These are phyloP conservation scores for Dusona sp. DNA, from an alignment of 2,888 invertebrate genomes.

Conservation along the genomic window DNA sequence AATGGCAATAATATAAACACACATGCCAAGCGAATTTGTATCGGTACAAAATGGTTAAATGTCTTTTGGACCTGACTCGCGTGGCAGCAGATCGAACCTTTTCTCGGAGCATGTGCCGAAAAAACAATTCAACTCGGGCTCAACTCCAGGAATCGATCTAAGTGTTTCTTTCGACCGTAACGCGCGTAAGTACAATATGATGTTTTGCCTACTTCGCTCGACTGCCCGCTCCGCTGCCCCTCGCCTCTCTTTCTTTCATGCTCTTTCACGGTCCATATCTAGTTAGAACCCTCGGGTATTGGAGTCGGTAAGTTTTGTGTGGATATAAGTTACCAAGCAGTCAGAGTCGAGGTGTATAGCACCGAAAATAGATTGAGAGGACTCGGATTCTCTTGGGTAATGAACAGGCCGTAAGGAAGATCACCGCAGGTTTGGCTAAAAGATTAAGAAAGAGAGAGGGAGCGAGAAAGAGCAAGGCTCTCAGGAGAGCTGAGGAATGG, in stretches of 20 bases:
- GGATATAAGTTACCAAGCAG: slow-evolving; percentile 17
- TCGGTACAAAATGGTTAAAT: slow-evolving; percentile 3
- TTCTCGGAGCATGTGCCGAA: slow-evolving; percentile 1
- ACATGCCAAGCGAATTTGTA: not conserved
- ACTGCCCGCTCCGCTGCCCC: not conserved
- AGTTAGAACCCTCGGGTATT: slow-evolving; percentile 5
- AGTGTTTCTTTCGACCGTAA: slow-evolving; percentile 20
- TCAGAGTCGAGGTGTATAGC: not conserved
- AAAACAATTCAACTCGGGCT: slow-evolving; percentile 1
- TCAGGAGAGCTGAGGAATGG: slow-evolving; percentile 66
- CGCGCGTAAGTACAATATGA: slow-evolving; percentile 45
- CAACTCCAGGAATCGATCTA: slow-evolving; percentile 32
- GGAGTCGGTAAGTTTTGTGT: not conserved
- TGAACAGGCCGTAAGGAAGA: slow-evolving; percentile 13
- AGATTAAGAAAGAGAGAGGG: slow-evolving; percentile 37
- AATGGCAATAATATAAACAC: slow-evolving; percentile 37
- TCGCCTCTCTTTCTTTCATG: not conserved
- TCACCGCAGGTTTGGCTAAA: slow-evolving; percentile 43
- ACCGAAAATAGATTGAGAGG: slow-evolving; percentile 9
- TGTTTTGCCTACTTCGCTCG: slow-evolving; percentile 30
- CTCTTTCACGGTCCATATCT: slow-evolving; percentile 34
- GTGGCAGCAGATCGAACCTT: not conserved
- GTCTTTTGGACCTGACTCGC: slow-evolving; percentile 3
- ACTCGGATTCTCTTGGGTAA: slow-evolving; percentile 35
- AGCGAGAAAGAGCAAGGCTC: slow-evolving; percentile 41